Conservation (phyloP, 2,888 invertebrate species). For the Trichogramma evanescens region DNA sequence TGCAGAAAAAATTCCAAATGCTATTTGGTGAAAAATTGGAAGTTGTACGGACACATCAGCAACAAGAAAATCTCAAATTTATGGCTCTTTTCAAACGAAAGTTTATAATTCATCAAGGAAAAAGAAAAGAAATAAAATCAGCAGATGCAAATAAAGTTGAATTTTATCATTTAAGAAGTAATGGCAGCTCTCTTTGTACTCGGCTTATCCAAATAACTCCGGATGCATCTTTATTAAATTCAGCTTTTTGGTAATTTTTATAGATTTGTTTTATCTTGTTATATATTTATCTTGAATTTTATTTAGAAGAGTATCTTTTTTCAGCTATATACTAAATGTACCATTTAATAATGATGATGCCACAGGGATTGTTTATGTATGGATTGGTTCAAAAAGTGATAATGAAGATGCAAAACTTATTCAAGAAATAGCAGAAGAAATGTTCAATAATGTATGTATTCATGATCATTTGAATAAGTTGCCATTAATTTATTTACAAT, state of each 20-base stretch:
- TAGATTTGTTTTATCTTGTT: background rate
- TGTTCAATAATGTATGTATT: conserved; percentile 74
- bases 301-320: conserved; percentile 48
- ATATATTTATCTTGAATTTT: conserved; percentile 4
- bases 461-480: background rate
- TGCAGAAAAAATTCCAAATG: conserved; percentile 84
- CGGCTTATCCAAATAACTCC: conserved; percentile 84
- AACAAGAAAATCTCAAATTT: conserved; percentile 97
- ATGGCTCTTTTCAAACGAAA: conserved; percentile 93
- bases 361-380: conserved; percentile 89
- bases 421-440: conserved; percentile 87
- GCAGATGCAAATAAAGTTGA: conserved; percentile 56
- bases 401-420: conserved; percentile 79
- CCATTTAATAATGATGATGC: conserved; percentile 82
- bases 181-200: conserved; percentile 90
- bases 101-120: conserved; percentile 87
- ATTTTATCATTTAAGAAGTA: conserved; percentile 90
- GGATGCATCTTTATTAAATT: conserved; percentile 80
- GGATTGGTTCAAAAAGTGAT: conserved; percentile 83
- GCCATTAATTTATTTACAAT: background rate
- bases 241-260: conserved; percentile 75
- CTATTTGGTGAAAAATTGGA: conserved; percentile 86
- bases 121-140: conserved; percentile 56
- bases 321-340: conserved; percentile 84
- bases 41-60: conserved; percentile 93